phyloP scores from a whole-genome alignment of 2,797 vertebrate genomes.

The Champsocephalus gunnari region DNA sequence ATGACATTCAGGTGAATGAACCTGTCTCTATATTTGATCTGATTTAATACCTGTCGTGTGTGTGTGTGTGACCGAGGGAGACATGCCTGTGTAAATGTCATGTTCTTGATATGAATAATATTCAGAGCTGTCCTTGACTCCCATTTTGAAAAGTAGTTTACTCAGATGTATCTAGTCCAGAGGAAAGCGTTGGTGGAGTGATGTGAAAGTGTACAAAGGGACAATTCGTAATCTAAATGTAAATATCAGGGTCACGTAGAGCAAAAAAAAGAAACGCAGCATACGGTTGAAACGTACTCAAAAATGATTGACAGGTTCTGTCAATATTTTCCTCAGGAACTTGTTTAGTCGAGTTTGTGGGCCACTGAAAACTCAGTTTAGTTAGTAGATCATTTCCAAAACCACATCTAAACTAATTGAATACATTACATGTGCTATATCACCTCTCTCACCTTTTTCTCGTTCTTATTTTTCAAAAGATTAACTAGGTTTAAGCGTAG shows the following conservation, averaged over 20 bases:
- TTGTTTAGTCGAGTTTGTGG: neutral
- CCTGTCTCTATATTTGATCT: conserved; percentile 35
- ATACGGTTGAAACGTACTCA: neutral
- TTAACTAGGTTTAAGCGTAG: no score
- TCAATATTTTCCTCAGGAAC: neutral
- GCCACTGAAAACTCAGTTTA: neutral
- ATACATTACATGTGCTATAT: neutral
- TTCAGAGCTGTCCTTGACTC: conserved; percentile 20
- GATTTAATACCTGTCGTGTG: conserved; percentile 15
- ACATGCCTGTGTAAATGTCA: conserved; percentile 57
- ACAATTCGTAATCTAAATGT: neutral
- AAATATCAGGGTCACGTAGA: conserved; percentile 1
- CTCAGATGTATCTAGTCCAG: conserved; percentile 4
- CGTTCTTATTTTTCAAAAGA: no score
- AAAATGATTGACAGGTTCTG: neutral
- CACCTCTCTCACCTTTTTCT: neutral
- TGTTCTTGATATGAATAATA: conserved; percentile 53
- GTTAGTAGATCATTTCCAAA: neutral
- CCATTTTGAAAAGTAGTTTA: conserved; percentile 10
- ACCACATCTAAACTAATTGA: neutral
- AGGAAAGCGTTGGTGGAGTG: conserved; percentile 1
- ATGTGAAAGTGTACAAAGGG: conserved; percentile 8
- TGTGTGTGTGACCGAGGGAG: neutral
- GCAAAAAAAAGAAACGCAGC: neutral
- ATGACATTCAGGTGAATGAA: conserved; percentile 46